Conservation (phyloP, 2,888 invertebrate genomes). For the Drosophila monieri region DNA sequence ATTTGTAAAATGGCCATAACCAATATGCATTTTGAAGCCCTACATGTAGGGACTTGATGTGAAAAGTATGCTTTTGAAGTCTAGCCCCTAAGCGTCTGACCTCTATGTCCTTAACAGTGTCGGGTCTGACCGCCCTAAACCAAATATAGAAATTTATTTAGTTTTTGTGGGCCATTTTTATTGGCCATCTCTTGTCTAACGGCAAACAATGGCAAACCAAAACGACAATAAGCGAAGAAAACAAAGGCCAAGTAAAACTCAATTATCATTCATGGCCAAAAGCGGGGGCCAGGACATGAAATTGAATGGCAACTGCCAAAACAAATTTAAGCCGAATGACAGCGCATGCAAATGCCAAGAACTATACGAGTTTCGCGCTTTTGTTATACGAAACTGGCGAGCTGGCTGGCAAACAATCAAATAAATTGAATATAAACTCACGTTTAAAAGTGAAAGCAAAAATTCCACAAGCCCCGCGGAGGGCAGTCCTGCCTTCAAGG, state of each 20-base stretch:
- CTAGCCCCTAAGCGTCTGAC: neutral
- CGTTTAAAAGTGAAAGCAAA: slow-evolving; percentile 54
- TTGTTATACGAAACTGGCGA: slow-evolving; percentile 37
- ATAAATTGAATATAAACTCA: slow-evolving; percentile 72
- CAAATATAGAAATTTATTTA: neutral
- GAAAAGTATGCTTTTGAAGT: neutral
- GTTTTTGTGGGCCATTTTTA: neutral
- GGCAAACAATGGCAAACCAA: slow-evolving; percentile 52
- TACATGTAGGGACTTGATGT: neutral
- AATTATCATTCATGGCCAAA: slow-evolving; percentile 69
- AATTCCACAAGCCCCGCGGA: slow-evolving; percentile 18
- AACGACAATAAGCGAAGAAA: slow-evolving; percentile 16
- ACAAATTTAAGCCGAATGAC: slow-evolving; percentile 40
- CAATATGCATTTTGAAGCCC: too few species aligned
- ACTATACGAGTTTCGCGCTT: slow-evolving; percentile 28
- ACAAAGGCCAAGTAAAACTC: slow-evolving; percentile 53
- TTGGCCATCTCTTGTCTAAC: slow-evolving; percentile 2
- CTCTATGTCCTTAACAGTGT: neutral
- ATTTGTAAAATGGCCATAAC: neutral
- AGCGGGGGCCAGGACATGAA: slow-evolving; percentile 57
- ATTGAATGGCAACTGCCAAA: slow-evolving; percentile 54
- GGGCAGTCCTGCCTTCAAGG: slow-evolving; percentile 21
- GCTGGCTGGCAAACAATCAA: slow-evolving; percentile 44
- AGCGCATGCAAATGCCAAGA: slow-evolving; percentile 56
- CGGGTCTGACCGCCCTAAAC: neutral